A percentile compares a stretch with the other conserved stretches of the same genome.
Conservation (phyloP, 1,140 invertebrate genomes). For the Lepidurus arcticus region DNA sequence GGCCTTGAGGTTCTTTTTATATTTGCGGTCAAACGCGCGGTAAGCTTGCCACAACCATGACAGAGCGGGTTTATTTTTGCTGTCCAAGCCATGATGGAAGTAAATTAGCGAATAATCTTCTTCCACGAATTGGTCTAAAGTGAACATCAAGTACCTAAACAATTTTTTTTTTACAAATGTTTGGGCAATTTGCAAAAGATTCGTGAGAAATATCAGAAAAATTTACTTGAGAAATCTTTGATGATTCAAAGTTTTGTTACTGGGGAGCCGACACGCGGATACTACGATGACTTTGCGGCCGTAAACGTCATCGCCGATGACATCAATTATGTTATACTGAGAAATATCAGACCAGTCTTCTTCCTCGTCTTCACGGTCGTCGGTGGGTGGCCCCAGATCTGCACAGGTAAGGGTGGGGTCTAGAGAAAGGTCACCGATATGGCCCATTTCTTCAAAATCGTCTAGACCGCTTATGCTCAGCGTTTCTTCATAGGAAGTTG, state of each 20-base stretch:
- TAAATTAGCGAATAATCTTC: conserved; percentile 99
- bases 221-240: conserved; percentile 69
- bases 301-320: conserved; percentile 81
- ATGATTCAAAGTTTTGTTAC: conserved; percentile 75
- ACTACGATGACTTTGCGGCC: conserved; percentile 92
- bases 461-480: not conserved
- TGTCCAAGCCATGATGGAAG: conserved; percentile 94
- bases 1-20: conserved; percentile 98
- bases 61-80: conserved; percentile 92
- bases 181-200: not conserved
- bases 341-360: conserved; percentile 71
- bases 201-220: not conserved
- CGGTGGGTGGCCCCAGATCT: not conserved
- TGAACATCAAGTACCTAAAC: conserved; percentile 85
- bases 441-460: not conserved
- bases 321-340: conserved; percentile 77
- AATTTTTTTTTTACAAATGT: conserved; percentile 29
- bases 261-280: conserved; percentile 87
- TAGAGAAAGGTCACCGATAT: conserved; percentile 13
- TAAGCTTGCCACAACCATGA: conserved; percentile 98
- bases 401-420: conserved; percentile 19
- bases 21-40: conserved; percentile 95
- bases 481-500: not conserved
- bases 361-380: conserved; percentile 47
- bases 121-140: conserved; percentile 95